Evolutionary conservation across 2,888 invertebrate species (phyloP).

Genomic region (Diaprepes abbreviatus): DNA sequence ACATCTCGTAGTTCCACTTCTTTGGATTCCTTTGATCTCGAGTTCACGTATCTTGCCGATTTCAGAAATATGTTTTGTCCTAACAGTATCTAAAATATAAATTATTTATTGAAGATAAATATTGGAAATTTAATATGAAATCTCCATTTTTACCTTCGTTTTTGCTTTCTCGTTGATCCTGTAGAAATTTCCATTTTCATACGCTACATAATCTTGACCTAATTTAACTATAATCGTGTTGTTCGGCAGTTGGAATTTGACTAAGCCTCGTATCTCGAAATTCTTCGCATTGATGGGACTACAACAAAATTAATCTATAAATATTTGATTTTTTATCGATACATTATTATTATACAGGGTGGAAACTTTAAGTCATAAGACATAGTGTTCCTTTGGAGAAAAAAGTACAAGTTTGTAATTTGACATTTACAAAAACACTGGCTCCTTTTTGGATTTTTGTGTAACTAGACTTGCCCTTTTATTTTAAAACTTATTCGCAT

Average conservation of each 20-base stretch:
- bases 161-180: conserved; percentile 47
- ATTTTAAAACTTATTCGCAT: too few relatives aligned
- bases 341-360: too few relatives aligned
- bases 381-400: too few relatives aligned
- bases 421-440: too few relatives aligned
- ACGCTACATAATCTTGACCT: conserved; percentile 53
- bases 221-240: conserved; percentile 49
- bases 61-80: conserved; percentile 53
- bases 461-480: too few relatives aligned
- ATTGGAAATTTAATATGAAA: too few relatives aligned
- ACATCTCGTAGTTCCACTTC: conserved; percentile 57
- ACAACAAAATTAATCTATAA: conserved; percentile 1
- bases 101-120: too few relatives aligned
- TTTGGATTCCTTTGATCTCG: conserved; percentile 50
- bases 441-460: too few relatives aligned
- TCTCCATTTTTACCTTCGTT: conserved; percentile 38
- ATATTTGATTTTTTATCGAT: too few relatives aligned
- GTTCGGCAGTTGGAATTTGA: conserved; percentile 48
- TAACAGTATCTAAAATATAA: conserved; percentile 45
- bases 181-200: conserved; percentile 52
- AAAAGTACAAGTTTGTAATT: too few relatives aligned
- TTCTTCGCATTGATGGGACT: conserved; percentile 46
- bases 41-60: conserved; percentile 50
- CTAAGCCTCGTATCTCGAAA: conserved; percentile 53
- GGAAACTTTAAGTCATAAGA: too few relatives aligned